Evolutionary conservation across 1,140 invertebrate genomes (phyloP).

Genomic region (Epicauta chinensis): DNA sequence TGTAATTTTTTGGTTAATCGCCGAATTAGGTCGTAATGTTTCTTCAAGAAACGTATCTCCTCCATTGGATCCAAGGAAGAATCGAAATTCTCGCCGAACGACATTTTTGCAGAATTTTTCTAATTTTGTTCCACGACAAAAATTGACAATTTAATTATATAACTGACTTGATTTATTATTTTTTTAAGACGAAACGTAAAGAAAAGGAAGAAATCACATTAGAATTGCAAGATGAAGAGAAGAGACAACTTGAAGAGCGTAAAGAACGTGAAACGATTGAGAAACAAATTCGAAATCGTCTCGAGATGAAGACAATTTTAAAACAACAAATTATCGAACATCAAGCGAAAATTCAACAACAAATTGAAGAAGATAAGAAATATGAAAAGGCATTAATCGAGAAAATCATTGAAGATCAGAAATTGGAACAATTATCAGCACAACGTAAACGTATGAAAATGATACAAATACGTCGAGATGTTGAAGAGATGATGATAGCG

Average conservation of each 20-base stretch:
- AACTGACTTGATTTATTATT: conserved; percentile 6
- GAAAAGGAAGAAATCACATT: conserved; percentile 37
- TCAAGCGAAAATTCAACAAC: conserved; percentile 24
- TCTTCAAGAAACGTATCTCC: conserved; percentile 50
- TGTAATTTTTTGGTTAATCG: conserved; percentile 42
- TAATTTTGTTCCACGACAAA: no score
- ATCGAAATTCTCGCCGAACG: conserved; percentile 41
- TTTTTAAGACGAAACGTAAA: conserved; percentile 27
- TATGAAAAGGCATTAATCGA: conserved; percentile 36
- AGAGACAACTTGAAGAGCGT: conserved; percentile 28
- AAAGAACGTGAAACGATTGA: conserved; percentile 31
- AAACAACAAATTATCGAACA: conserved; percentile 32
- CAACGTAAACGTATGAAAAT: conserved; percentile 36
- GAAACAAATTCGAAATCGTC: conserved; percentile 27
- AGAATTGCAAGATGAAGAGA: conserved; percentile 36
- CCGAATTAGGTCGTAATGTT: conserved; percentile 45
- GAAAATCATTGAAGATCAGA: conserved; percentile 36
- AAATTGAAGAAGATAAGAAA: conserved; percentile 31
- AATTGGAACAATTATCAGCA: conserved; percentile 37
- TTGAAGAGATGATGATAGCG: conserved; percentile 37
- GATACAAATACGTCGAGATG: conserved; percentile 34
- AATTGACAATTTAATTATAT: conserved; percentile 15
- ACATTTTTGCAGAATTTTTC: conserved; percentile 11
- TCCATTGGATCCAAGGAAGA: conserved; percentile 49
- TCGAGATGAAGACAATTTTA: conserved; percentile 28